Evolutionary conservation across 2,113 vertebrate species (phyloP).

Genomic region (Gasterosteus nipponicus): DNA sequence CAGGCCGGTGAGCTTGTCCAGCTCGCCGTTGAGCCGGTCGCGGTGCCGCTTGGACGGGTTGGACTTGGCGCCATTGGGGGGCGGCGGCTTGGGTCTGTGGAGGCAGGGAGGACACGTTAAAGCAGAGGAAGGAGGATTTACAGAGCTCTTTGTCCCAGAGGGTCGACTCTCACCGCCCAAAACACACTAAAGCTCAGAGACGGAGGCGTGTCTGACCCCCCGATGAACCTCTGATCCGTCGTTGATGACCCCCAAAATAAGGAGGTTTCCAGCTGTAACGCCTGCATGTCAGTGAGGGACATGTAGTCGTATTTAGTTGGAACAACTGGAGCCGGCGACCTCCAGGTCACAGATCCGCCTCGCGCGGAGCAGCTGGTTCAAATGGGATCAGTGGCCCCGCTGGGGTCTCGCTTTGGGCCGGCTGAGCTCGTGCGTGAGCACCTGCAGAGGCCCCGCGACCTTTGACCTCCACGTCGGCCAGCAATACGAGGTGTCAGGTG

Average conservation of each 20-base stretch:
- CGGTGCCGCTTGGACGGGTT: constrained; percentile 88
- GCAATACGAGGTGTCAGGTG: too few relatives aligned
- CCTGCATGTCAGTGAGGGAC: too few relatives aligned
- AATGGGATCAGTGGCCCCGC: too few relatives aligned
- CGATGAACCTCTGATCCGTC: too few relatives aligned
- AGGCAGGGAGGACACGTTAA: not conserved
- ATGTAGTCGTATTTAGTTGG: not conserved
- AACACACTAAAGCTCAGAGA: too few relatives aligned
- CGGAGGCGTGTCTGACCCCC: too few relatives aligned
- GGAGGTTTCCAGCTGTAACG: too few relatives aligned
- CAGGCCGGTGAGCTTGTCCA: constrained; percentile 83
- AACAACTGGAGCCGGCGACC: constrained; percentile 17
- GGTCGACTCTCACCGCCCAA: too few relatives aligned
- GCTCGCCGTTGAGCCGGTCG: constrained; percentile 85
- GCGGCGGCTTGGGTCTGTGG: constrained; percentile 77
- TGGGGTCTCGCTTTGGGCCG: too few relatives aligned
- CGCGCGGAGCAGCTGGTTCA: constrained; percentile 33
- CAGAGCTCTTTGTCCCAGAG: not conserved
- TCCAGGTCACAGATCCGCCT: constrained; percentile 20
- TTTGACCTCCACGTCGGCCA: constrained; percentile 11
- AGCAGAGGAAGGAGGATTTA: not conserved
- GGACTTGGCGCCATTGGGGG: constrained; percentile 79
- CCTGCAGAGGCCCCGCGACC: constrained; percentile 13
- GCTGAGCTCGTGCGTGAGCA: not conserved
- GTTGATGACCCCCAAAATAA: too few relatives aligned